Evolutionary conservation across 2,113 vertebrate genomes (phyloP).

Genomic region (Pteronura brasiliensis): DNA sequence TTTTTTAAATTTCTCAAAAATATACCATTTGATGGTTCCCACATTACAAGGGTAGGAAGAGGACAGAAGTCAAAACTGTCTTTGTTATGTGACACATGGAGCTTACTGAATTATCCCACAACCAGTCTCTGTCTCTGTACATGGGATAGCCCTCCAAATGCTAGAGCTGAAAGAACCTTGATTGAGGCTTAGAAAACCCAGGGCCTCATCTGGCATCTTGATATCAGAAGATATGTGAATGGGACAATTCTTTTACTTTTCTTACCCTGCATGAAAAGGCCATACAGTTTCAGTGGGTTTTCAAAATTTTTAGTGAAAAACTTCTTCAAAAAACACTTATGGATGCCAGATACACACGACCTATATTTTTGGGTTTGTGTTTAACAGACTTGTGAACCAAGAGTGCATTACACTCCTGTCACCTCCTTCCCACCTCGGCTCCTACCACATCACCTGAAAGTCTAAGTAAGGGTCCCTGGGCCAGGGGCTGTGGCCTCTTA

Average conservation of each 20-base stretch:
- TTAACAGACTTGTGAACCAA: background rate
- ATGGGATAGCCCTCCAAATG: background rate
- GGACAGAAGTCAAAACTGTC: background rate
- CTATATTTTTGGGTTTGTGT: background rate
- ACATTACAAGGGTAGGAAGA: background rate
- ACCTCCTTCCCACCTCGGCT: accelerated
- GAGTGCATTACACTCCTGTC: background rate
- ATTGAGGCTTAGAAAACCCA: background rate
- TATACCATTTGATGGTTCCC: conserved; percentile 59
- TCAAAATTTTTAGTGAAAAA: background rate
- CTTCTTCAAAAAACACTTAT: background rate
- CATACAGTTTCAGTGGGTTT: background rate
- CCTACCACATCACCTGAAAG: background rate
- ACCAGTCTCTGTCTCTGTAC: background rate
- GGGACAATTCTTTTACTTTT: background rate
- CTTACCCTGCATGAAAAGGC: background rate
- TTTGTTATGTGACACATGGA: background rate
- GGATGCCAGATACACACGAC: background rate
- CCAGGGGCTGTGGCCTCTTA: background rate
- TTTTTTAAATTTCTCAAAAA: background rate
- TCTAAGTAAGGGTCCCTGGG: background rate
- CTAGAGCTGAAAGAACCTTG: background rate
- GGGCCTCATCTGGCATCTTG: background rate
- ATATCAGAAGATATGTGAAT: background rate
- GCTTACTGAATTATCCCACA: background rate